Evolutionary conservation across 2,797 vertebrate species (phyloP), one percentile per base, ranked within the genome.

Genomic region (Aulostomus chinensis): DNA sequence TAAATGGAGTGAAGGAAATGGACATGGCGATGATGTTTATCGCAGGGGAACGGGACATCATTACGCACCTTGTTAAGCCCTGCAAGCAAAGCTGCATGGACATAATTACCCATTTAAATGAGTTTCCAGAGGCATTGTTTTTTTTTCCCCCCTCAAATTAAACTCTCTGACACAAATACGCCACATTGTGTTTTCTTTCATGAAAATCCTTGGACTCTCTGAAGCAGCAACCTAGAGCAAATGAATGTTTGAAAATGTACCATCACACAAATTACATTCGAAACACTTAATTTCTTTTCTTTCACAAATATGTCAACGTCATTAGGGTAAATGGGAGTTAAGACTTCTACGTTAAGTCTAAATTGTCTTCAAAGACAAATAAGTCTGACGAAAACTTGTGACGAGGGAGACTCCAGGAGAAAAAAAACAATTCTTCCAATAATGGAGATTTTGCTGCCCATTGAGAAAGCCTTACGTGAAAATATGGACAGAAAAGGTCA

Each of bases 1-100:
- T 77, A 82, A 85, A 78, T 79, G 61, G 57, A 84, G 66, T 63
- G 76, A 82, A 58, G 73, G 48, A 80, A 84, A 78, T 70, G 78
- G 83, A 81, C 75, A 53, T 25, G 40, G 68, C 60, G 76, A 80
- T 84, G 77, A 78, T 81, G 80, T 83, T 88, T 76, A 85, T 85
- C 36, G 40, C 68, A 9, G 61, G 65, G 57, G 70, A 79, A 83
- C 60, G 63, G 69, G 61, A 83, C 88, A 82, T 88, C 80, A 85
- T 88, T 84, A 87, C 29, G 81, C 76, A 88, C 80, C 82, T 86
- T 89, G 81, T 88, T 85, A 86, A 85, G 31, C 78, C 76, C 79
- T 52, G 70, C 79, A 69, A 84, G 83, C 68, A 58, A 71, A 58
- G 73, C 72, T 61, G 72, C 54, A 15, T 74, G 54, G 60, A 73